Evolutionary conservation across 2,113 vertebrate genomes (phyloP), one percentile per base, ranked within the genome.

Genomic region (Microtus ochrogaster): DNA sequence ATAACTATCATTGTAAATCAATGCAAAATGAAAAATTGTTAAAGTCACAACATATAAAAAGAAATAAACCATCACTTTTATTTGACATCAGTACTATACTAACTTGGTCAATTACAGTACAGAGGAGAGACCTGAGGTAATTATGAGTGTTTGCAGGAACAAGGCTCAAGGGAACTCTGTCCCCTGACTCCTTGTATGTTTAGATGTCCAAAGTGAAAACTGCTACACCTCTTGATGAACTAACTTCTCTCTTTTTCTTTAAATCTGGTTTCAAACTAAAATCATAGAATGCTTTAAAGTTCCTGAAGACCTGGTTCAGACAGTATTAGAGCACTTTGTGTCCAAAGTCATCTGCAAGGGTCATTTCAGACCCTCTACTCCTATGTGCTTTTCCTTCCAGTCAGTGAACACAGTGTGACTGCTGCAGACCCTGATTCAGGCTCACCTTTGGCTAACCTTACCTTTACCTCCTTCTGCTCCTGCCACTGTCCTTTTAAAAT

Each of bases 111-210:
- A 7, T 70, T 90, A 63, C 4, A 58, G 41, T 52, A 65, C 16
- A 52, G 13, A 87, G n/a, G n/a, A n/a, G n/a, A n/a, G n/a, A n/a
- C n/a, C n/a, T n/a, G n/a, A n/a, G 65, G 44, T 24, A 74, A 88
- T 89, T 84, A 93, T 33, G 10, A 92, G 24, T 72, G 52, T 78
- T 70, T 58, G 39, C n/a, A 78, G 39, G 90, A 96, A 90, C 9
- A 52, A 66, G 61, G 3, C 79, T 90, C 92, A 44, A n/a, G 89
- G 63, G 94, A 77, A 41, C 49, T 39, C 44, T 39, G 22, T 94
- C 61, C 81, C 85, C 39, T 61, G 74, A 77, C 9, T 39, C 52
- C 30, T 9, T 65, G 3, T 82, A 19, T 72, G 14, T 87, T 2
- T 36, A 78, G 19, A 49, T 77, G 74, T 30, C 61, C 85, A 44